Conservation (phyloP, 2,113 vertebrate genomes). For the Indicator maculatus region DNA sequence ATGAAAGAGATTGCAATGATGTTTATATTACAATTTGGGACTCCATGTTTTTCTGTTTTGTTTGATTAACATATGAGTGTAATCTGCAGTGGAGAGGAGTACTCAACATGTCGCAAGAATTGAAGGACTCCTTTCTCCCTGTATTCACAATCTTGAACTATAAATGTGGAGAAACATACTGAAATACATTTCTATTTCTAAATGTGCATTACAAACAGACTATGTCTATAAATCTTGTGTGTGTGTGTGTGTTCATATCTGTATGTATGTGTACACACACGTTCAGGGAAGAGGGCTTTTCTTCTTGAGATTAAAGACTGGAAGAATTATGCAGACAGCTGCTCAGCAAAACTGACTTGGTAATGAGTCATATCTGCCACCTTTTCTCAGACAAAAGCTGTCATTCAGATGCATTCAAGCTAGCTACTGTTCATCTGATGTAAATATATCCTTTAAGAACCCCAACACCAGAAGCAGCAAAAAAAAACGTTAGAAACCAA, state of each 20-base stretch:
- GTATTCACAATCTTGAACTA: neutral
- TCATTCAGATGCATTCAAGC: constrained; percentile 9
- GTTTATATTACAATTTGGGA: neutral
- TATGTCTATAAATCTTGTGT: neutral
- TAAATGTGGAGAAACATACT: neutral
- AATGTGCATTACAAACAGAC: neutral
- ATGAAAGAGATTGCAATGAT: neutral
- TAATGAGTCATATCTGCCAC: constrained; percentile 41
- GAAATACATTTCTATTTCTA: neutral
- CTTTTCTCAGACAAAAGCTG: constrained; percentile 39
- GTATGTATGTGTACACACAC: neutral
- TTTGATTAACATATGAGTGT: neutral
- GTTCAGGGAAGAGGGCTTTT: neutral
- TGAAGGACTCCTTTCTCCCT: neutral
- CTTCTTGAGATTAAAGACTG: constrained; percentile 15
- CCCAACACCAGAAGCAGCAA: neutral
- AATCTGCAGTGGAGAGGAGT: neutral
- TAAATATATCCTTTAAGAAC: neutral
- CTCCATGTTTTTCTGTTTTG: neutral
- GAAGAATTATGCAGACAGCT: constrained; percentile 52
- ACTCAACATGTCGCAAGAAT: neutral
- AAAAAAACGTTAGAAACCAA: neutral
- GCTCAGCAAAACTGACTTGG: constrained; percentile 33
- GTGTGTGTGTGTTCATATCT: neutral
- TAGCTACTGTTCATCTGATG: neutral